phyloP scores from a whole-genome alignment of 2,888 invertebrate genomes.

The Andricus curvator region DNA sequence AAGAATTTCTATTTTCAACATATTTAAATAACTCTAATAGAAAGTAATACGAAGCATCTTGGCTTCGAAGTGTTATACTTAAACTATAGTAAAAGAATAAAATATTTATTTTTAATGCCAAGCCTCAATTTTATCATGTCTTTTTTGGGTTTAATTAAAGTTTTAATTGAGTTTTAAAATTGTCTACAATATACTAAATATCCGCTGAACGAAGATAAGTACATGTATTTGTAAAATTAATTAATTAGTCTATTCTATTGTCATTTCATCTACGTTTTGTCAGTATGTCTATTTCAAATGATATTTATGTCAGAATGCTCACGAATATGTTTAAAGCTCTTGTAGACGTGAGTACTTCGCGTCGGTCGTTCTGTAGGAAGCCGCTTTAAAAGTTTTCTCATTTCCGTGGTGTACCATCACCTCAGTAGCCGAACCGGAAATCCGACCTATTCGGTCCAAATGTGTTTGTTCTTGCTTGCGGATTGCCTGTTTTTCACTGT shows the following conservation, averaged over 20 bases:
- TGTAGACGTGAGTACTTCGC: slow-evolving; percentile 15
- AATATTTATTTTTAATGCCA: too few species aligned
- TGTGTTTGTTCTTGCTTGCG: slow-evolving; percentile 40
- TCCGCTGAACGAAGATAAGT: not conserved
- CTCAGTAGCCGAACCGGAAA: slow-evolving; percentile 38
- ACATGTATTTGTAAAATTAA: too few species aligned
- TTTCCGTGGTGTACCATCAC: slow-evolving; percentile 36
- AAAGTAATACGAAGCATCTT: too few species aligned
- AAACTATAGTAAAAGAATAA: too few species aligned
- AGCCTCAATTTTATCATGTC: too few species aligned
- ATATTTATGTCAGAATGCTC: not conserved
- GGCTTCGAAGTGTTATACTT: too few species aligned
- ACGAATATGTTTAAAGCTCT: not conserved
- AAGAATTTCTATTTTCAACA: too few species aligned
- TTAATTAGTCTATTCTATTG: not conserved
- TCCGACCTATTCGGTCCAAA: slow-evolving; percentile 21
- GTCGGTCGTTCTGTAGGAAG: slow-evolving; percentile 13
- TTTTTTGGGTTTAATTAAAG: not conserved
- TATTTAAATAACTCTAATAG: too few species aligned
- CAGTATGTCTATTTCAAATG: not conserved
- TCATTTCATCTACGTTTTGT: not conserved
- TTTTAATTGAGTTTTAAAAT: not conserved
- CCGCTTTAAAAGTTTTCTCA: slow-evolving; percentile 44
- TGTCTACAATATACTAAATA: not conserved
- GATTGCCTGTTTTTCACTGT: slow-evolving; percentile 28